A percentile compares a stretch with the other conserved stretches of the same genome.
These are phyloP conservation scores for Hypomecis atomaria DNA, from an alignment of 2,888 invertebrate genomes.

Conservation along the genomic window DNA sequence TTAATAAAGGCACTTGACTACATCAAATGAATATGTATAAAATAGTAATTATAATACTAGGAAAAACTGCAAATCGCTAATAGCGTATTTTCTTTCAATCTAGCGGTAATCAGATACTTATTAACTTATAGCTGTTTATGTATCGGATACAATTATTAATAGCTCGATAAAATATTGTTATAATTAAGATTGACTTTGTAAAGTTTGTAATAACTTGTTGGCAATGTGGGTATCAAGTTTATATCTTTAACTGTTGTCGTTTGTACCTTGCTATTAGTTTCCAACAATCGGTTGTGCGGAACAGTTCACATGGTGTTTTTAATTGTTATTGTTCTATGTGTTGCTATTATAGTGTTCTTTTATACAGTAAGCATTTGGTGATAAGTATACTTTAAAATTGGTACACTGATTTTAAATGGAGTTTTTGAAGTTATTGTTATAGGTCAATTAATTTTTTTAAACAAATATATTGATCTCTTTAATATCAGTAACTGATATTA, in stretches of 20 bases:
- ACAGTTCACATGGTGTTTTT: conserved; percentile 55
- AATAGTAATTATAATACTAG: neutral
- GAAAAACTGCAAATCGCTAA: neutral
- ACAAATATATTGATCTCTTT: no score
- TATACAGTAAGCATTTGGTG: neutral
- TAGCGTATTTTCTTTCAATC: neutral
- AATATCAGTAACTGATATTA: no score
- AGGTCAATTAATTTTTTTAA: no score
- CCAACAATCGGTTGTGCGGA: conserved; percentile 52
- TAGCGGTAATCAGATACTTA: conserved; percentile 8
- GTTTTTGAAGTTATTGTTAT: no score
- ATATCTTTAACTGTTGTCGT: conserved; percentile 53
- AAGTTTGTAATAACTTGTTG: conserved; percentile 50
- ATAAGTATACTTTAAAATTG: no score
- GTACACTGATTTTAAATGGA: no score
- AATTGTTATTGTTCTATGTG: conserved; percentile 34
- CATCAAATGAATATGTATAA: neutral
- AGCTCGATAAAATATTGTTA: conserved; percentile 5
- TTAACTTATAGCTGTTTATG: conserved; percentile 4
- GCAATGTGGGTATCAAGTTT: conserved; percentile 51
- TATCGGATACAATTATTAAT: conserved; percentile 14
- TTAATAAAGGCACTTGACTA: neutral
- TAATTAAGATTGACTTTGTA: conserved; percentile 28
- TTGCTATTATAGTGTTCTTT: conserved; percentile 7
- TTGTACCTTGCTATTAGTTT: conserved; percentile 56